Evolutionary conservation across 1,140 invertebrate genomes (phyloP).

Genomic region (Drosophila sulfurigaster): DNA sequence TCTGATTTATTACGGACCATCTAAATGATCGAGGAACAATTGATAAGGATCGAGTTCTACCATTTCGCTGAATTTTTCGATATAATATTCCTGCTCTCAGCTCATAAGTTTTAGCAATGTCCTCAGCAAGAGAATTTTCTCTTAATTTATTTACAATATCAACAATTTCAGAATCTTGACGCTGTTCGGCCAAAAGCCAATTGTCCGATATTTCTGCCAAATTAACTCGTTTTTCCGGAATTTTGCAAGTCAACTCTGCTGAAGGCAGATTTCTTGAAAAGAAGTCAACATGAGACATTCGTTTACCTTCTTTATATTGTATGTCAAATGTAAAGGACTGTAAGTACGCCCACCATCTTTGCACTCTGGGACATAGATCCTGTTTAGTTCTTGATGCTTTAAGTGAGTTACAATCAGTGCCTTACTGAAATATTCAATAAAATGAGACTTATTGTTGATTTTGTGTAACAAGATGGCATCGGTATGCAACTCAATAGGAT

Average conservation of each 20-base stretch:
- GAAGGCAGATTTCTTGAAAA: slow-evolving; percentile 25
- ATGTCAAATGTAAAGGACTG: slow-evolving; percentile 13
- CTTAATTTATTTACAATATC: slow-evolving; percentile 7
- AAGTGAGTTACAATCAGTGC: slow-evolving; percentile 22
- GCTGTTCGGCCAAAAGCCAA: slow-evolving; percentile 19
- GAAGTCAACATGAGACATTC: slow-evolving; percentile 30
- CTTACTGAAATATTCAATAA: no score
- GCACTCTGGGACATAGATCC: slow-evolving; percentile 16
- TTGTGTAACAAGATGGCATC: slow-evolving; percentile 15
- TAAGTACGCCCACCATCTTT: slow-evolving; percentile 27
- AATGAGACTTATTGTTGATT: no score
- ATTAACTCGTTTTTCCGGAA: slow-evolving; percentile 21
- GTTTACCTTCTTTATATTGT: slow-evolving; percentile 25
- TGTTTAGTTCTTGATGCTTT: slow-evolving; percentile 22
- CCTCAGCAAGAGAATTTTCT: slow-evolving; percentile 21
- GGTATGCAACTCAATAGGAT: no score
- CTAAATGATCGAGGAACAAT: slow-evolving; percentile 26
- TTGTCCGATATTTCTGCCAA: slow-evolving; percentile 23
- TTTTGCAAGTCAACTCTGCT: slow-evolving; percentile 1
- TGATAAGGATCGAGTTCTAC: slow-evolving; percentile 18
- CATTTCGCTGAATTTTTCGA: slow-evolving; percentile 23
- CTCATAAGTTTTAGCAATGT: slow-evolving; percentile 18
- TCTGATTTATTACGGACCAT: slow-evolving; percentile 37
- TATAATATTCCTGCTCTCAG: slow-evolving; percentile 21
- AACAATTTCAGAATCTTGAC: slow-evolving; percentile 15